These are phyloP conservation scores for Onychostruthus taczanowskii DNA, from an alignment of 2,113 vertebrate genomes.

Conservation along the genomic window DNA sequence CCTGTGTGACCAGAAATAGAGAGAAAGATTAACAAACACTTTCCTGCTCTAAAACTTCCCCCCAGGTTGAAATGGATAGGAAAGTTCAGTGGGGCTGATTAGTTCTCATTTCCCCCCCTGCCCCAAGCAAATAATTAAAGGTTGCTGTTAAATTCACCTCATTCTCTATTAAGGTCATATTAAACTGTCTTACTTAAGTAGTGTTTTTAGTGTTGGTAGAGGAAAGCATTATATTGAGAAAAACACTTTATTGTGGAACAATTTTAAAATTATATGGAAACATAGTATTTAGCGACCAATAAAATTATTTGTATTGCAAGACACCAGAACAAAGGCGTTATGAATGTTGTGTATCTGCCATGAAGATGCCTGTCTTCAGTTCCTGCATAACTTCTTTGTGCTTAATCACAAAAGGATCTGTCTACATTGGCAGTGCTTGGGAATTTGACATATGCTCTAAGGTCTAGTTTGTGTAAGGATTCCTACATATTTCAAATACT, in stretches of 20 bases:
- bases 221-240: not conserved
- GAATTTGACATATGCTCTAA: not conserved
- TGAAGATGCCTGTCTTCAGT: not conserved
- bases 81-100: not conserved
- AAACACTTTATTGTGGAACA: not conserved
- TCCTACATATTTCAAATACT: not conserved
- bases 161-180: not conserved
- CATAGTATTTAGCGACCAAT: not conserved
- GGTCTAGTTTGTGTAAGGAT: not conserved
- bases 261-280: not conserved
- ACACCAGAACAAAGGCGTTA: not conserved
- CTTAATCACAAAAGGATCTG: not conserved
- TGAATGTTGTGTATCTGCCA: rapidly evolving
- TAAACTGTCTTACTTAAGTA: not conserved
- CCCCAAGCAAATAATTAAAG: not conserved
- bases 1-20: not conserved
- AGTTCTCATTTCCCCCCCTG: not conserved
- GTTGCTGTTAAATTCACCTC: not conserved
- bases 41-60: not conserved
- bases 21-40: not conserved
- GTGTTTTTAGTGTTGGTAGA: not conserved
- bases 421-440: not conserved
- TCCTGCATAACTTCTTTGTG: not conserved
- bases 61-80: not conserved
- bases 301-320: not conserved